Evolutionary conservation across 2,888 invertebrate species (phyloP).

Genomic region (Hymenopus coronatus): DNA sequence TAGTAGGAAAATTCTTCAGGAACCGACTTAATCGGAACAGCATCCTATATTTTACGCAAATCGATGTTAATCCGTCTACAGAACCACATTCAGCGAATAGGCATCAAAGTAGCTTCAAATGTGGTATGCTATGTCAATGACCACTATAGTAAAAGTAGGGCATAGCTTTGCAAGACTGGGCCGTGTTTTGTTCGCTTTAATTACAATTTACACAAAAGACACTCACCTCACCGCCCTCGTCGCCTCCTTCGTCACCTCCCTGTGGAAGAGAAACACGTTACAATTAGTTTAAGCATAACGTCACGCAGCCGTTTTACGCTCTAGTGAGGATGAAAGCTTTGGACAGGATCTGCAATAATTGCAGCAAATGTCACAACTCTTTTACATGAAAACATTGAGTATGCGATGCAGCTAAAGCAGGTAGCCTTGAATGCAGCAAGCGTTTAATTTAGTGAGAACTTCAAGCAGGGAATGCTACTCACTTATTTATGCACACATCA

Average conservation of each 20-base stretch:
- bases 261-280: conserved; percentile 28
- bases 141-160: not conserved
- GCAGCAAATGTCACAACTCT: not conserved
- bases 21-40: too few relatives aligned
- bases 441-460: not conserved
- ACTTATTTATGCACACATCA: too few relatives aligned
- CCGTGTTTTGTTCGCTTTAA: not conserved
- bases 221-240: conserved; percentile 35
- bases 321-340: not conserved
- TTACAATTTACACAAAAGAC: not conserved
- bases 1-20: too few relatives aligned
- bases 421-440: not conserved
- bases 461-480: not conserved
- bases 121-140: not conserved
- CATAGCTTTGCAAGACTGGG: not conserved
- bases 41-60: too few relatives aligned
- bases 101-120: too few relatives aligned
- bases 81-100: too few relatives aligned
- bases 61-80: too few relatives aligned
- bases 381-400: not conserved
- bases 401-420: too few relatives aligned
- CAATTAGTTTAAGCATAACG: not conserved
- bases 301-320: not conserved
- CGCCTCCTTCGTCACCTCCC: conserved; percentile 40
- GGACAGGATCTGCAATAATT: not conserved